These are phyloP conservation scores for Tautogolabrus adspersus DNA, from an alignment of 2,113 vertebrate genomes.

Conservation along the genomic window DNA sequence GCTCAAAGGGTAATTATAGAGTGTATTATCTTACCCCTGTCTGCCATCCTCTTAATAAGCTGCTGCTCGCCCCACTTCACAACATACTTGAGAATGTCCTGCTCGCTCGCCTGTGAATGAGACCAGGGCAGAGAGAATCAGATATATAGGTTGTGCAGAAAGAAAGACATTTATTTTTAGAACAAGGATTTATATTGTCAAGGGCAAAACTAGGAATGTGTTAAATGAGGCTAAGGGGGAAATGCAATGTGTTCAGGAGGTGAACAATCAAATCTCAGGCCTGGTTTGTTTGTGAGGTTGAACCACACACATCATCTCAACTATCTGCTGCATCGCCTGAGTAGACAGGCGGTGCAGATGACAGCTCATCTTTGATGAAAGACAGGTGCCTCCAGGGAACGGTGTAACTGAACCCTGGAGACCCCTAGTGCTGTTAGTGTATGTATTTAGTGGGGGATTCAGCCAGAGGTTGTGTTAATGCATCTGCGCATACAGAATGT, in stretches of 20 bases:
- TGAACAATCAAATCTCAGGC: slow-evolving; percentile 5
- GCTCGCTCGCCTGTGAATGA: slow-evolving; percentile 94
- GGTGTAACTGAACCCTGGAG: slow-evolving; percentile 26
- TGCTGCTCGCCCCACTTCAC: slow-evolving; percentile 99
- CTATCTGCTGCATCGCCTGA: slow-evolving; percentile 55
- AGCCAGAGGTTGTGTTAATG: neutral
- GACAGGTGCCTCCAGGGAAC: slow-evolving; percentile 46
- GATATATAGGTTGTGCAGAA: neutral
- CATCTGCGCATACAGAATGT: neutral
- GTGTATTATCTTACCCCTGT: slow-evolving; percentile 92
- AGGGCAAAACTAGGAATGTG: slow-evolving; percentile 36
- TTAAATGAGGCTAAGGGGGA: slow-evolving; percentile 47
- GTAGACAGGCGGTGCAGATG: slow-evolving; percentile 48
- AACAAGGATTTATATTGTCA: slow-evolving; percentile 52
- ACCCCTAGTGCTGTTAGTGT: neutral
- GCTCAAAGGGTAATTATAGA: slow-evolving; percentile 77
- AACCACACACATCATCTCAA: slow-evolving; percentile 63
- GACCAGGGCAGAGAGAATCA: slow-evolving; percentile 40
- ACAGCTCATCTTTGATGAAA: slow-evolving; percentile 60
- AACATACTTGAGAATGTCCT: slow-evolving; percentile 98
- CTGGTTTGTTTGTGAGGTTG: slow-evolving; percentile 45
- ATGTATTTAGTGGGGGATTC: neutral
- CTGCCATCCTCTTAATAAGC: slow-evolving; percentile 98
- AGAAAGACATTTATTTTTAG: slow-evolving; percentile 35
- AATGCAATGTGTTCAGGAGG: slow-evolving; percentile 41